Evolutionary conservation across 2,113 vertebrate species (phyloP), one percentile per base, ranked within the genome.

Genomic region (Takifugu bimaculatus): DNA sequence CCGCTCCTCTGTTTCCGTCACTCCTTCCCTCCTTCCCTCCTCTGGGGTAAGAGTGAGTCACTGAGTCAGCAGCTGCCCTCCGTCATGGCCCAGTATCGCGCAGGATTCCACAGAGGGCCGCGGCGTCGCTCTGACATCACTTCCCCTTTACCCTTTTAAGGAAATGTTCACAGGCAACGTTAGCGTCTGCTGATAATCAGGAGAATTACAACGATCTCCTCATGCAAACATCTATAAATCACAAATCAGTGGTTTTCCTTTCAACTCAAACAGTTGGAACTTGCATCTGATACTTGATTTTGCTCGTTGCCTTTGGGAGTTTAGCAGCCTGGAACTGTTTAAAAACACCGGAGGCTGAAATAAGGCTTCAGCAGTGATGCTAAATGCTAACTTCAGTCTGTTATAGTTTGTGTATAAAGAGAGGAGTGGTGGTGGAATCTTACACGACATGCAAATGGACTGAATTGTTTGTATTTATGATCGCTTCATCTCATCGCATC

Each of bases 21-120:
- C 68, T 51, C 64, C 62, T 57, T 73, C 68, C 47, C 70, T 74
- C 57, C 50, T 43, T 74, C 75, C 84, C 78, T 78, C 82, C 11
- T 50, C 65, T 75, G 86, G 83, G 84, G 85, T 82, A 87, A 84
- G 82, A 86, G 79, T 90, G 89, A 91, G 74, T 91, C 89, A 90
- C 85, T 86, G 83, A 86, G 63, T 86, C 85, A 86, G 85, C 88
- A 91, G 86, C 89, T 90, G 88, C 62, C 74, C 77, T 79, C 69
- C 63, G 80, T 89, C 88, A 82, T 77, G 51, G 78, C 48, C 67
- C 71, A 70, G 55, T 78, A 76, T 88, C 86, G 63, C 84, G 80
- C 82, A 84, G 75, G 68, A 87, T 84, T 84, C 76, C 81, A 77
- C 78, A 52, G 59, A 55, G 59, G 74, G 69, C 55, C 75, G 49